Base-by-base conservation (phyloP, 2,797 vertebrate genomes). In the Betta splendens region DNA sequence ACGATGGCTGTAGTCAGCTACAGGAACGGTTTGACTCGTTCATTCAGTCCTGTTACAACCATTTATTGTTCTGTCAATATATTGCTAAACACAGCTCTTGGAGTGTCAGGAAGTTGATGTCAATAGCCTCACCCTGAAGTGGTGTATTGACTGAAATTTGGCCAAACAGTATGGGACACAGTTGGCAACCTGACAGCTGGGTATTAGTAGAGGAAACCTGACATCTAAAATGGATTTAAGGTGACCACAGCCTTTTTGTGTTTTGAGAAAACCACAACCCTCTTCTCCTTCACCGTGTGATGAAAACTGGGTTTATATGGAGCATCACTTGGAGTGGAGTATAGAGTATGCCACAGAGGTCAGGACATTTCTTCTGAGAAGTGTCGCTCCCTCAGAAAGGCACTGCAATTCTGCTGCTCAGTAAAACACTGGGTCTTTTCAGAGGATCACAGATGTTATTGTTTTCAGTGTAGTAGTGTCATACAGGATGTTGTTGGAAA, bases 271-370 rank as follows among this genome's bases (percentile, higher is more conserved):
- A 11, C 2, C 6, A 15, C 17, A 43, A 16, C 26, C 9, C n/a
- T 17, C 46, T 36, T 21, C 25, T 31, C 18, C 53, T 52, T 26
- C 13, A 22, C 22, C 18, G 40, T 63, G 56, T 49, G 33, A 35
- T 51, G 5, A 52, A 45, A 35, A 51, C 5, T 6, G 16, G 31
- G 49, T 42, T 58, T 33, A 21, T 28, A 23, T 26, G 17, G 9
- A 49, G 31, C 6, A 55, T 54, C 35, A 35, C 45, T 61, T 28
- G 15, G 23, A 58, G 42, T 66, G 23, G 21, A 32, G 29, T 31
- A 29, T 31, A 28, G 9, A 43, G 23, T 31, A 33, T 36, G n/a
- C 15, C 11, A 56, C 50, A 26, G 15, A 58, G 44, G 11, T 11
- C 3, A 4, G n/a, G 36, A 40, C 33, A 50, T 57, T 39, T 57